Evolutionary conservation across 2,113 vertebrate species (phyloP), one percentile per base, ranked within the genome.

Genomic region (Grammomys surdaster): DNA sequence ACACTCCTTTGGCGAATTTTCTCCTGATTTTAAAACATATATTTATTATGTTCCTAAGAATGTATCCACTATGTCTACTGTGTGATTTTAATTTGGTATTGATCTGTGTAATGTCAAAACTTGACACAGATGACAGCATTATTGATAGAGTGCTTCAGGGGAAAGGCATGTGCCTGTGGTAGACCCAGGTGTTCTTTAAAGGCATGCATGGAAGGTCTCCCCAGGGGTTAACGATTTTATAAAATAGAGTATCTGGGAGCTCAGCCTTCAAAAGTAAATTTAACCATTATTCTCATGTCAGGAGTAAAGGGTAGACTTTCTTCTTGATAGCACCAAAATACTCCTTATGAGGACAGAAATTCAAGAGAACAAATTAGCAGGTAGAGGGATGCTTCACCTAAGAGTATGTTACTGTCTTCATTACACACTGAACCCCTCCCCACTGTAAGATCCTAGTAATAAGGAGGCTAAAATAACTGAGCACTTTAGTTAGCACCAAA

Each of bases 31-130:
- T 48, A 82, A 72, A 91, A 81, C 28, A 76, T 63, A 20, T 81
- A 77, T 40, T 46, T 48, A 24, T 75, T 90, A 36, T 31, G 24
- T 60, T 89, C 40, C 72, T 58, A 31, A 86, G 84, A 76, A 93
- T 76, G 60, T 48, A 85, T 76, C 72, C 88, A 4, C 77, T 88
- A 46, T 54, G 51, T 70, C 36, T 70, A 33, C 56, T 54, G 17
- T n/a, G 56, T 72, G 90, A 40, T 95, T 93, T 92, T 95, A 88
- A 95, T 90, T 94, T 88, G 72, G 60, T 94, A 93, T 95, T 77
- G 91, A 95, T 96, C 51, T 69, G 16, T 72, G 54, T 31, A 81
- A 78, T 92, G 76, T 90, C 85, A 88, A 88, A 96, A 85, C 76
- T 92, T 1, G 1, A 93, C 78, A 88, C 8, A 70, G 65, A 88